These are phyloP conservation scores for Cynaeus angustus DNA, from an alignment of 2,888 invertebrate genomes.

Conservation along the genomic window DNA sequence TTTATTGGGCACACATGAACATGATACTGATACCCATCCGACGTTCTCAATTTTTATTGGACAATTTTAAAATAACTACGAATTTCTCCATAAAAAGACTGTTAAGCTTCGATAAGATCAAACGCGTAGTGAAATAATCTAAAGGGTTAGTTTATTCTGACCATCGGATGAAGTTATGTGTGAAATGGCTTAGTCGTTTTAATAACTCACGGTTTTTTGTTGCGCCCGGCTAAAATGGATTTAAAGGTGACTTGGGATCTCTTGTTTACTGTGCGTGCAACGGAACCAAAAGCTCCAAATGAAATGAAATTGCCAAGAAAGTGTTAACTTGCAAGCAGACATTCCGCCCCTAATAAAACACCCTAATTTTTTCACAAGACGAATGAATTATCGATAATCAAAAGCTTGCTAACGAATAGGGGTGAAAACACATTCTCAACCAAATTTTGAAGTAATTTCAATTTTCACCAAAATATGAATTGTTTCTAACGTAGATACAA, in stretches of 20 bases:
- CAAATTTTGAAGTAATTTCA: too few relatives aligned
- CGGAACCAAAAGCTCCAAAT: conserved; percentile 55
- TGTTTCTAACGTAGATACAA: too few relatives aligned
- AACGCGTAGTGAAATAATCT: conserved; percentile 35
- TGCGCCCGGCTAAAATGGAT: conserved; percentile 62
- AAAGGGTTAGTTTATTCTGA: conserved; percentile 11
- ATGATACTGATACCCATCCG: conserved; percentile 44
- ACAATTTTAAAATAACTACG: conserved; percentile 40
- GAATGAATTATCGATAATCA: too few relatives aligned
- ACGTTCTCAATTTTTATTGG: conserved; percentile 44
- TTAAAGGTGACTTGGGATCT: conserved; percentile 63
- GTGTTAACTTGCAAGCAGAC: conserved; percentile 53
- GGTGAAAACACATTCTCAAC: too few relatives aligned
- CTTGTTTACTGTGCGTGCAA: conserved; percentile 62
- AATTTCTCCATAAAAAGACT: conserved; percentile 41
- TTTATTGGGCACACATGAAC: conserved; percentile 30
- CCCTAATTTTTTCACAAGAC: too few relatives aligned
- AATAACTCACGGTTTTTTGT: conserved; percentile 63
- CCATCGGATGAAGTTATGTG: conserved; percentile 22
- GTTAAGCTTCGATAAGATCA: conserved; percentile 26
- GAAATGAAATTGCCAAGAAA: conserved; percentile 60
- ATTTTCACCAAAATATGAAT: too few relatives aligned
- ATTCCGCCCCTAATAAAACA: conserved; percentile 30
- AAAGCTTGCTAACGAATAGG: too few relatives aligned
- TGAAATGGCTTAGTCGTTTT: conserved; percentile 55